phyloP scores from a whole-genome alignment of 2,888 invertebrate genomes.

The Eupithecia tripunctaria region DNA sequence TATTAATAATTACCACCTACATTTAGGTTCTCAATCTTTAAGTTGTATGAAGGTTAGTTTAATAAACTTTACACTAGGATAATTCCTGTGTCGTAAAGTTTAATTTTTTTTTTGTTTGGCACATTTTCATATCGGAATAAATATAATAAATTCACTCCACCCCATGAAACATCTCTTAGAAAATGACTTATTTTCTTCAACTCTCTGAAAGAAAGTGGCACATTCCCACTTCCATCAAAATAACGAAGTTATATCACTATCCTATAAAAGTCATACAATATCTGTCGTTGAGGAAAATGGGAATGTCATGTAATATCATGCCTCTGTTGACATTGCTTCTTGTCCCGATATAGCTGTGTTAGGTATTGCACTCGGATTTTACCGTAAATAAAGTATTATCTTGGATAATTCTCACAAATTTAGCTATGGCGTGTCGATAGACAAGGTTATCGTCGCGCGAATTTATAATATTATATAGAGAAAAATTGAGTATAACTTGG shows the following conservation, averaged over 20 bases:
- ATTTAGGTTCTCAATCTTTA: too few species aligned
- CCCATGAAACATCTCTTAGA: not conserved
- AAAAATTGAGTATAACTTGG: not conserved
- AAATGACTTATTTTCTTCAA: not conserved
- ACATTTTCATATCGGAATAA: too few species aligned
- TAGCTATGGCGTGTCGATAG: not conserved
- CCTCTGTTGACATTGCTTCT: constrained; percentile 12
- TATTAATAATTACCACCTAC: too few species aligned
- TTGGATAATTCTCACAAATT: not conserved
- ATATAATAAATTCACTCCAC: not conserved
- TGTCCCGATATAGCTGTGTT: not conserved
- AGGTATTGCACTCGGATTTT: constrained; percentile 12
- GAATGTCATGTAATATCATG: constrained; percentile 23
- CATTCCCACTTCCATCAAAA: constrained; percentile 9
- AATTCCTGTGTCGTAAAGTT: too few species aligned
- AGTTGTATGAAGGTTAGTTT: too few species aligned
- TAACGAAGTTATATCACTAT: constrained; percentile 23
- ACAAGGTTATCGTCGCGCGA: not conserved
- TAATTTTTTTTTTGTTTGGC: too few species aligned
- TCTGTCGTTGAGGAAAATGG: constrained; percentile 29
- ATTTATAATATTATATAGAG: not conserved
- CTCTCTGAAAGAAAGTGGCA: constrained; percentile 5
- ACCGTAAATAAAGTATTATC: not conserved
- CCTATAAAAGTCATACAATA: constrained; percentile 29
- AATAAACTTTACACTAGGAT: too few species aligned